These are phyloP conservation scores for Manis pentadactyla DNA, from an alignment of 2,797 vertebrate genomes.

Conservation along the genomic window DNA sequence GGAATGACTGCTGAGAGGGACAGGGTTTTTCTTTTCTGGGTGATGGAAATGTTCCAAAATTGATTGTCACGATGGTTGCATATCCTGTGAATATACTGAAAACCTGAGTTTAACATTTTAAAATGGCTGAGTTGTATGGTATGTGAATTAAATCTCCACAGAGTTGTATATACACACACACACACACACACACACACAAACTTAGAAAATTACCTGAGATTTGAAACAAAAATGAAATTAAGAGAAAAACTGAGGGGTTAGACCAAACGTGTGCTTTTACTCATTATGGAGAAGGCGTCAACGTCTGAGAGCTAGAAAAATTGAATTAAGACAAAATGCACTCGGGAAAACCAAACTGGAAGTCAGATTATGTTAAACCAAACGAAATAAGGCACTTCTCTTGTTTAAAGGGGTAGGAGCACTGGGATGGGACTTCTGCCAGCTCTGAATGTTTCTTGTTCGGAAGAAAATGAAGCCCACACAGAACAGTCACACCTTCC, in stretches of 20 bases:
- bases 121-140: neutral
- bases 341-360: neutral
- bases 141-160: neutral
- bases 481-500: neutral
- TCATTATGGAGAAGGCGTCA: neutral
- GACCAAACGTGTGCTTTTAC: neutral
- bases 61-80: neutral
- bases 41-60: neutral
- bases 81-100: neutral
- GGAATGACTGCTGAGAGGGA: neutral
- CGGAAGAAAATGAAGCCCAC: conserved; percentile 52
- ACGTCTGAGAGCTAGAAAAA: conserved; percentile 44
- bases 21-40: neutral
- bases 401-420: neutral
- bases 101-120: neutral
- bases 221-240: conserved; percentile 49
- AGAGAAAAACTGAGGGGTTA: neutral
- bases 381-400: neutral
- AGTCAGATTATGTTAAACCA: neutral
- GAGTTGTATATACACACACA: neutral
- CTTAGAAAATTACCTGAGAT: neutral
- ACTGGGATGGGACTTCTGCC: too few species aligned
- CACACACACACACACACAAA: neutral
- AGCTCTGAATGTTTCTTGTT: neutral
- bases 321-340: neutral